Evolutionary conservation across 2,113 vertebrate species (phyloP).

Genomic region (Desmodus rotundus): DNA sequence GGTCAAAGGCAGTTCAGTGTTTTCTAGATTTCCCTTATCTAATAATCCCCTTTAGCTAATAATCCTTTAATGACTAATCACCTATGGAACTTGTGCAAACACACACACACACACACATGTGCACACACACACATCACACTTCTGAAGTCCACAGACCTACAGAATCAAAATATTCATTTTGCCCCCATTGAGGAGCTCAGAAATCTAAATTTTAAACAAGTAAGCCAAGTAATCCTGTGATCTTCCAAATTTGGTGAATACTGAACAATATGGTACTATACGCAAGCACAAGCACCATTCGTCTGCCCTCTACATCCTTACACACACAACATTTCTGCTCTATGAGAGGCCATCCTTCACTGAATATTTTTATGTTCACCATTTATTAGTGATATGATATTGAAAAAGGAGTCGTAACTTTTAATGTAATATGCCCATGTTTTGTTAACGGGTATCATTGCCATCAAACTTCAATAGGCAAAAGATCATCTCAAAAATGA

Average conservation of each 20-base stretch:
- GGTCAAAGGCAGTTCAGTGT: not conserved
- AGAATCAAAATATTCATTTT: not conserved
- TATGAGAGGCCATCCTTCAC: not conserved
- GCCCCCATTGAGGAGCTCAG: not conserved
- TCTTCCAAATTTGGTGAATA: not conserved
- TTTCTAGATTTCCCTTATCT: not conserved
- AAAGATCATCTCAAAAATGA: not conserved
- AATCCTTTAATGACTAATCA: not conserved
- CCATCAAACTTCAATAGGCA: not conserved
- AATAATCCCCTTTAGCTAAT: not conserved
- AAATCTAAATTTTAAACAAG: not conserved
- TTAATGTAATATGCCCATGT: not conserved
- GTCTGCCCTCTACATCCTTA: not conserved
- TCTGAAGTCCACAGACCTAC: not conserved
- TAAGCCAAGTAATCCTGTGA: not conserved
- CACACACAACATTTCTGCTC: not conserved
- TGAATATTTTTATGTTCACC: not conserved
- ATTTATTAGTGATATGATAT: not conserved
- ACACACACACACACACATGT: not conserved
- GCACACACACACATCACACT: not conserved
- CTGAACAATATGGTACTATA: not conserved
- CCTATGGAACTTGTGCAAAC: not conserved
- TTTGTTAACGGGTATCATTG: not conserved
- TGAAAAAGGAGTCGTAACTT: not conserved
- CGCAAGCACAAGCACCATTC: not conserved